A percentile compares a stretch with the other conserved stretches of the same genome.
These are phyloP conservation scores for Danio jaintianensis DNA, from an alignment of 2,797 vertebrate species.

Conservation along the genomic window DNA sequence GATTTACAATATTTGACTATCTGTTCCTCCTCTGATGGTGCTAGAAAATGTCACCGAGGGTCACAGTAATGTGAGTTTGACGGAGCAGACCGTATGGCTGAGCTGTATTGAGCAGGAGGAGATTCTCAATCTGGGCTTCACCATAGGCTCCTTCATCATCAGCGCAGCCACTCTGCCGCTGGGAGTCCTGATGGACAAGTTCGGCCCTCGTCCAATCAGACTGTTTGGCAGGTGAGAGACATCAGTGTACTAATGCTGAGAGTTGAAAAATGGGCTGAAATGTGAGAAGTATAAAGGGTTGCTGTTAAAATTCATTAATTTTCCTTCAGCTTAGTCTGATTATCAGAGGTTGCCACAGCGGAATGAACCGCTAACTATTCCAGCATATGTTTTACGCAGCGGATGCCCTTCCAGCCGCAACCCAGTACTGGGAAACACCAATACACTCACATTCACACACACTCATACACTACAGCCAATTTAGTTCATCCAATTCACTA, in stretches of 20 bases:
- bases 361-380: no score
- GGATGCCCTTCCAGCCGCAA: no score
- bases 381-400: no score
- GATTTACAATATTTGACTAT: background rate
- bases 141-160: slow-evolving; percentile 87
- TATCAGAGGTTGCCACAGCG: no score
- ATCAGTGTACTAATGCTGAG: background rate
- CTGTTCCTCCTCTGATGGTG: background rate
- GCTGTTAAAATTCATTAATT: no score
- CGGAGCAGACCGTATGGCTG: slow-evolving; percentile 55
- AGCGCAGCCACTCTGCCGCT: slow-evolving; percentile 86
- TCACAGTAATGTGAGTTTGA: slow-evolving; percentile 36
- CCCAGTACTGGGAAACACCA: no score
- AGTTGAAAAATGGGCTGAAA: background rate
- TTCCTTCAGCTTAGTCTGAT: no score
- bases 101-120: slow-evolving; percentile 85
- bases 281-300: no score
- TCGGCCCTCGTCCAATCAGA: slow-evolving; percentile 84
- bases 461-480: no score
- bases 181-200: slow-evolving; percentile 79
- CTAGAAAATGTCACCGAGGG: slow-evolving; percentile 70
- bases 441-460: no score
- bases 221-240: slow-evolving; percentile 83
- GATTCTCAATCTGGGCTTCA: slow-evolving; percentile 87
- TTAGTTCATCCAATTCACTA: no score